A percentile compares a stretch with the other conserved stretches of the same genome.
Conservation (phyloP, 2,797 vertebrate species). For the Spinus olivaceus region DNA sequence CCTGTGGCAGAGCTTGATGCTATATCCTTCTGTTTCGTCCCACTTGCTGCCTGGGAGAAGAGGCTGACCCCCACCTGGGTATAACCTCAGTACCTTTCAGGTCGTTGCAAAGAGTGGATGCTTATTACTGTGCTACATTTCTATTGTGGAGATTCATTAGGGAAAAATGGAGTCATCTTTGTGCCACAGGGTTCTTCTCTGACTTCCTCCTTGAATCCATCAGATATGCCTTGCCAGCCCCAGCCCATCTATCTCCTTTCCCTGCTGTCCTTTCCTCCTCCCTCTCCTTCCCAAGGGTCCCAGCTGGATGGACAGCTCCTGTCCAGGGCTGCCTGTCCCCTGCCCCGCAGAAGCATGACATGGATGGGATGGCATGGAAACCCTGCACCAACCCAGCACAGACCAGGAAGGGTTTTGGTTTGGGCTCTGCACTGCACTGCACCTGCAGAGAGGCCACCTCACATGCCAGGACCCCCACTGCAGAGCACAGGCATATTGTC, state of each 20-base stretch:
- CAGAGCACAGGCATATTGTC: neutral
- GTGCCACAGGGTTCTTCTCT: neutral
- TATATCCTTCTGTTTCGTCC: neutral
- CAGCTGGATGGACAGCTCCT: neutral
- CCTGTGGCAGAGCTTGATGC: neutral
- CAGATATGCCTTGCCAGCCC: neutral
- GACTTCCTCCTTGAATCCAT: neutral
- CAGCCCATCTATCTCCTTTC: neutral
- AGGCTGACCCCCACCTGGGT: neutral
- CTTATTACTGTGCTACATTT: neutral
- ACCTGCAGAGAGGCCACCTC: neutral
- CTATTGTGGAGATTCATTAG: neutral
- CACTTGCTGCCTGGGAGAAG: neutral
- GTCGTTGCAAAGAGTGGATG: neutral
- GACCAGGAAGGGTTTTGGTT: fast-evolving
- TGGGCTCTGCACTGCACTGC: fast-evolving
- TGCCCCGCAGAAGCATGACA: fast-evolving
- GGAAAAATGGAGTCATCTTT: neutral
- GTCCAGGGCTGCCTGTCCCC: neutral
- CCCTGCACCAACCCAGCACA: neutral
- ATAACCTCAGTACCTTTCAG: neutral
- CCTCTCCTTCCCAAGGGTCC: neutral
- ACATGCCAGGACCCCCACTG: fast-evolving
- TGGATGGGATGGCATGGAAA: fast-evolving
- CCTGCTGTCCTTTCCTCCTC: neutral